Percentiles rank a stretch among this genome's conserved stretches.
phyloP scores from a whole-genome alignment of 2,888 invertebrate species.

The Eulithis prunata region DNA sequence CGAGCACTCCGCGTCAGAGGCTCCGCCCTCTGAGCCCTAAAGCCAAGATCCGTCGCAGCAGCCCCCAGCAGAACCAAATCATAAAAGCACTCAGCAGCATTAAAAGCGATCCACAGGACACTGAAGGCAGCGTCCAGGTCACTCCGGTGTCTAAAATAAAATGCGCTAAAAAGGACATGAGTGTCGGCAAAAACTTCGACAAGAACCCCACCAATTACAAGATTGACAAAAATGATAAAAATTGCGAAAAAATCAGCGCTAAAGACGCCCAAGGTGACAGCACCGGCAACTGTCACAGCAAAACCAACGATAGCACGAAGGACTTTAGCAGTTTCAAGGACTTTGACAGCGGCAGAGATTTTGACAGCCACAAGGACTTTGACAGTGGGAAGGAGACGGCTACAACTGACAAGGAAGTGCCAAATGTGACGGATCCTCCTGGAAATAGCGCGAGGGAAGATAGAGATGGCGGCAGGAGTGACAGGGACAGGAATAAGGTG shows the following conservation, averaged over 20 bases:
- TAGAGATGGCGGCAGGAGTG: conserved; percentile 15
- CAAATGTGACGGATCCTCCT: conserved; percentile 10
- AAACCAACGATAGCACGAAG: background rate
- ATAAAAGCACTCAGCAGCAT: conserved; percentile 35
- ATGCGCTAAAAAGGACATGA: conserved; percentile 40
- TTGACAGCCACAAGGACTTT: conserved; percentile 11
- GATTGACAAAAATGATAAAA: background rate
- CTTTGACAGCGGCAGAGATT: conserved; percentile 10
- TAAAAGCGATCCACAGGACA: conserved; percentile 27
- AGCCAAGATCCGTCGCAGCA: conserved; percentile 10
- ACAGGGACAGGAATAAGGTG: conserved; percentile 41
- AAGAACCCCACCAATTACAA: background rate
- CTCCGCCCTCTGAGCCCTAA: conserved; percentile 25
- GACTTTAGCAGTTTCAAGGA: conserved; percentile 14
- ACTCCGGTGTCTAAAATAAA: conserved; percentile 44
- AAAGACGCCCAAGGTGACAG: conserved; percentile 2
- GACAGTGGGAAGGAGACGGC: conserved; percentile 1
- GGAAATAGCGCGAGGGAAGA: conserved; percentile 13
- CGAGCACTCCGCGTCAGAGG: conserved; percentile 26
- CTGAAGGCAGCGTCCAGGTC: conserved; percentile 25
- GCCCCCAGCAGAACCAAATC: conserved; percentile 26
- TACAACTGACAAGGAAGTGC: conserved; percentile 8
- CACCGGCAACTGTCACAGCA: conserved; percentile 3
- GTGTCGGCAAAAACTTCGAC: conserved; percentile 9
- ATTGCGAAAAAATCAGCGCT: background rate